Evolutionary conservation across 37 sponge, comb jelly and placozoan genomes (phyloP).

Genomic region (Amphimedon queenslandica): DNA sequence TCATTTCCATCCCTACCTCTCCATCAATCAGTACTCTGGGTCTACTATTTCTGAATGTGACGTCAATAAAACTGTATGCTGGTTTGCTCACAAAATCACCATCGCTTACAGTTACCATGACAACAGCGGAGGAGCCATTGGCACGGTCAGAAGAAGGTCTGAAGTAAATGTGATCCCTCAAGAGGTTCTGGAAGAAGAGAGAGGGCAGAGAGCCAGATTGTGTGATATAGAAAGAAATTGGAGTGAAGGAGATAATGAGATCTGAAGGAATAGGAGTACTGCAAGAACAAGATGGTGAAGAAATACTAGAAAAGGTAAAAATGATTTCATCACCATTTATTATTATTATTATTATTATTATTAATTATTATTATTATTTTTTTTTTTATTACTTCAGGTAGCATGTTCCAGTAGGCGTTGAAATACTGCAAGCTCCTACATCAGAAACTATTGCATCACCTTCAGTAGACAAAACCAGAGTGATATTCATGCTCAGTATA

Average conservation of each 20-base stretch:
- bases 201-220: neutral
- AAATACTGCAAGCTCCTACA: neutral
- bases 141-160: conserved; percentile 9
- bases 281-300: neutral
- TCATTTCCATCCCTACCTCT: neutral
- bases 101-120: conserved; percentile 39
- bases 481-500: conserved; percentile 11
- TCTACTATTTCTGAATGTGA: conserved; percentile 13
- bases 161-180: conserved; percentile 28
- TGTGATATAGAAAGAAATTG: neutral
- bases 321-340: no score
- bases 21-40: conserved; percentile 36
- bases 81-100: conserved; percentile 14
- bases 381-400: neutral
- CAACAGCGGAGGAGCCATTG: neutral
- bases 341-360: no score
- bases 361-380: neutral
- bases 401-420: neutral
- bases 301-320: no score
- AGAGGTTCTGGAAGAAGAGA: conserved; percentile 14
- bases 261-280: no score
- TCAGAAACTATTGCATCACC: conserved; percentile 19
- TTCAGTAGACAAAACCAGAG: neutral
- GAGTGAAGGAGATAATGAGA: neutral
- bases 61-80: conserved; percentile 1